Evolutionary conservation across 2,888 invertebrate species (phyloP), one percentile per base, ranked within the genome.

Genomic region (Lithophane ornitopus): DNA sequence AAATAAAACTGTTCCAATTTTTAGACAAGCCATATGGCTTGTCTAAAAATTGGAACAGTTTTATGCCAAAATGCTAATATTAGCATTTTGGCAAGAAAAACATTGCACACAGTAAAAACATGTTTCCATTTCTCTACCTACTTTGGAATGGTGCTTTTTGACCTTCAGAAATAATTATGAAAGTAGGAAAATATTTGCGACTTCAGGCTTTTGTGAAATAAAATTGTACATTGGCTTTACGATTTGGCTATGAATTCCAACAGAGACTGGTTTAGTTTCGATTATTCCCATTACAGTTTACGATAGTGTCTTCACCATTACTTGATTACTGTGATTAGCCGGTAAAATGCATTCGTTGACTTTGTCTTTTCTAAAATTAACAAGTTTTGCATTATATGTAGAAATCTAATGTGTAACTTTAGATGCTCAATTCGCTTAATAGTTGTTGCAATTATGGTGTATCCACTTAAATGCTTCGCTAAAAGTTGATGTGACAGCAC

Each of bases 81-180:
- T 28, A 28, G 11, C 2, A 75, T 44, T 66, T 76, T 66, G 66
- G 16, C 26, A 44, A 59, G 34, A 16, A 28, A n/a, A 28, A n/a
- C 22, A 14, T 54, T n/a, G 41, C 8, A 34, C 26, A 39, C 46
- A 28, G n/a, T 26, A 19, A 39, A 34, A 54, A 7, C 46, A 19
- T 41, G 12, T 52, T 74, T 74, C 1, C 7, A 1, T 59, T 75
- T 44, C 6, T 52, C 9, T 41, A 14, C 7, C 7, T 41, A 22
- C n/a, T 52, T n/a, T 8, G 2, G 16, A 59, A 44, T 41, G 6
- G 28, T 41, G 28, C 12, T 44, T 34, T 66, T 34, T 52, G 76
- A 77, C 52, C 67, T 76, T 59, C 26, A 14, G 2, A 44, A 22
- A 58, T 52, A 49, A 41, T 49, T 34, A 65, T 58, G 16, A 44